These are phyloP conservation scores for Calcarius lapponicus DNA, from an alignment of 2,797 vertebrate species.

Conservation along the genomic window DNA sequence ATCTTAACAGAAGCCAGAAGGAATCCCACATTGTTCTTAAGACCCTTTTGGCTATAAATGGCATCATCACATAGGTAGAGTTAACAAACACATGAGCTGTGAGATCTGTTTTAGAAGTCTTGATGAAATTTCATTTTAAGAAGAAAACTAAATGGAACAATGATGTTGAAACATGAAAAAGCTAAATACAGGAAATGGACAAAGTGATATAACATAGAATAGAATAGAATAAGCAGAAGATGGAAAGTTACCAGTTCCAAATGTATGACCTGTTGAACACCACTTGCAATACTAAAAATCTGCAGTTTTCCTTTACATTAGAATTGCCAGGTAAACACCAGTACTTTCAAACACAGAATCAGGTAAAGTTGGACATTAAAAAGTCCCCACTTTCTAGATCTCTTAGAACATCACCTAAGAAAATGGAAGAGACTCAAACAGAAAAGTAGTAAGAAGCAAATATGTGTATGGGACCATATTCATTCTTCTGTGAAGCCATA, in stretches of 20 bases:
- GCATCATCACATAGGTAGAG: background rate
- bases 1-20: background rate
- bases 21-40: background rate
- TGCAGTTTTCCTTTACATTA: background rate
- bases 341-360: background rate
- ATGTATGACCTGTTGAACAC: background rate
- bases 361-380: background rate
- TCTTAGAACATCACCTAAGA: background rate
- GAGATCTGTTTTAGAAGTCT: background rate
- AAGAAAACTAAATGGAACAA: background rate
- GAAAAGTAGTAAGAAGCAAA: background rate
- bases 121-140: background rate
- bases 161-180: background rate
- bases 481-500: background rate
- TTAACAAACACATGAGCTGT: background rate
- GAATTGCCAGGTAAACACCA: background rate
- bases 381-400: background rate
- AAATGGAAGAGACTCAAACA: background rate
- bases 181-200: background rate
- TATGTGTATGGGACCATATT: background rate
- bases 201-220: background rate
- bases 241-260: background rate
- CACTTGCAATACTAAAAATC: background rate
- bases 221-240: background rate
- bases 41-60: background rate